Percentiles rank a stretch among this genome's conserved stretches.
phyloP scores from a whole-genome alignment of 1,140 invertebrate species.

The Drosophila subpulchrella region DNA sequence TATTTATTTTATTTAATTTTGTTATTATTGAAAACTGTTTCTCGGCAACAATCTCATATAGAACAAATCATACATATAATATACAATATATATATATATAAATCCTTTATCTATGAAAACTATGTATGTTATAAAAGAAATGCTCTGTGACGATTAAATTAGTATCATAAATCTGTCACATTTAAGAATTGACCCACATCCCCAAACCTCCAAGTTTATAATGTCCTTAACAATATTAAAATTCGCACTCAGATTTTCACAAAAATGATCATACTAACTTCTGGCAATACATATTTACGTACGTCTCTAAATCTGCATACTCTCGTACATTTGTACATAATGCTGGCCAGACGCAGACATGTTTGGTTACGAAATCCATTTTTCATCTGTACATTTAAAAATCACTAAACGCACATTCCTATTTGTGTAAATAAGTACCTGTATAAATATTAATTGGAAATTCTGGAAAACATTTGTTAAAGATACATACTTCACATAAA shows the following conservation, averaged over 20 bases:
- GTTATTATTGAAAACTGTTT: not conserved
- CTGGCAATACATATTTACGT: not conserved
- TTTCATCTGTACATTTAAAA: conserved; percentile 51
- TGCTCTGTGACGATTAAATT: not conserved
- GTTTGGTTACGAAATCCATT: conserved; percentile 14
- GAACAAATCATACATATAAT: not conserved
- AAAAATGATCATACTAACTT: not conserved
- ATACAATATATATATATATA: conserved; percentile 9
- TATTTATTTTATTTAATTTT: not conserved
- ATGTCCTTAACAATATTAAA: not conserved
- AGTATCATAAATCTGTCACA: not conserved
- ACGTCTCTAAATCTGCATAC: conserved; percentile 7
- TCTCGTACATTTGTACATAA: conserved; percentile 38
- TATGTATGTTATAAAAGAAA: not conserved
- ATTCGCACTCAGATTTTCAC: not conserved
- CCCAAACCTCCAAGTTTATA: not conserved
- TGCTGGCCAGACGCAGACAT: conserved; percentile 2
- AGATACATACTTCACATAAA: conserved; percentile 44
- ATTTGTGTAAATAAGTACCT: conserved; percentile 73
- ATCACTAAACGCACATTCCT: conserved; percentile 49
- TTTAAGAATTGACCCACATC: not conserved
- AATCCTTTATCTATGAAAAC: not conserved
- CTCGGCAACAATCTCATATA: not conserved
- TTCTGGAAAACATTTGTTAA: conserved; percentile 53
- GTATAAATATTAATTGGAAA: conserved; percentile 52